Evolutionary conservation across 92 coral and sea anemone genomes (phyloP), one percentile per base, ranked within the genome.

Genomic region (Anthopleura xanthogrammica): DNA sequence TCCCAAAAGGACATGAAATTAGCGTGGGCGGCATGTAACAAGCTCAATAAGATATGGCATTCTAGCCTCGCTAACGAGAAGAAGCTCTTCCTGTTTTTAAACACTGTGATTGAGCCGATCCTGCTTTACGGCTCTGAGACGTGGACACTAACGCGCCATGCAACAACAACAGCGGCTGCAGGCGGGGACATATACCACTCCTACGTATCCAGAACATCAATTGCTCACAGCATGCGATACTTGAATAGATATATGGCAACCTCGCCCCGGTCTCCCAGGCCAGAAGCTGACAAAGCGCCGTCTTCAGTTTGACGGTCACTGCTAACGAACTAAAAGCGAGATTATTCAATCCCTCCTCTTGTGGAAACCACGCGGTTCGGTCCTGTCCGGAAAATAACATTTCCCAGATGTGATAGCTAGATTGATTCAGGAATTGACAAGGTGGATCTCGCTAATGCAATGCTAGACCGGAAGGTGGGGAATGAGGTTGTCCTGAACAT

Each of bases 11-110:
- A 79, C 52, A 66, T 54, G 52, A 52, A 75, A 48, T 57, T 82
- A 29, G 79, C 46, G 36, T 72, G 86, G 86, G 78, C 79, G 3
- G 80, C 80, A 10, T 82, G 79, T 22, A 82, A 82, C 68, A 82
- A 82, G 86, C 70, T 82, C 71, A 52, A 73, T n/a, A 82, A 55
- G 43, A 73, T 82, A 73, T 82, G 79, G 79, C 86, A 72, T 50
- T 82, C 72, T 2, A 74, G 17, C 80, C 80, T 82, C 29, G 56
- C 42, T 20, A 82, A 82, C 40, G 79, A 82, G 7, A 6, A 41
- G 40, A 82, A 82, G 22, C 42, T 82, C 50, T 29, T 72, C 5
- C 48, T 74, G 50, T 82, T 82, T 41, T 8, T 50, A 22, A n/a
- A 12, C 1, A 16, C 23, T 24, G 54, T 82, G 16, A n/a, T n/a